Conservation (phyloP, 2,113 vertebrate species). For the Rana temporaria region DNA sequence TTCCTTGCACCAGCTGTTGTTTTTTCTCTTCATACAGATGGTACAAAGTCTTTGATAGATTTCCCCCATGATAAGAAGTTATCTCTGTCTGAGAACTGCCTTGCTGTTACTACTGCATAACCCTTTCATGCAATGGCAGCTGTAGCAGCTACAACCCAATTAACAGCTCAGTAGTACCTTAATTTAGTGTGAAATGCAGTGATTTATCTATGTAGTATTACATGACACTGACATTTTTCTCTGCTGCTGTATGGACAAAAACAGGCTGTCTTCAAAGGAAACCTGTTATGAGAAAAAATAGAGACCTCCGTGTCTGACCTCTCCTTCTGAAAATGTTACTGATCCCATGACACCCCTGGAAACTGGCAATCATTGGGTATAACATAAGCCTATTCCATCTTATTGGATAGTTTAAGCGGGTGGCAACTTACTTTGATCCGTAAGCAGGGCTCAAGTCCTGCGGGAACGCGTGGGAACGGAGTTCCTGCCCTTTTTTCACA, state of each 20-base stretch:
- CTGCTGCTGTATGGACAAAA: background rate
- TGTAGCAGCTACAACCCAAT: constrained; percentile 41
- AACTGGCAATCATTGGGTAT: too few relatives aligned
- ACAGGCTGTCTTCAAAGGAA: too few relatives aligned
- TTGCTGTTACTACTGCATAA: constrained; percentile 65
- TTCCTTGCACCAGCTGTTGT: constrained; percentile 88
- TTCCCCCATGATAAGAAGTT: constrained; percentile 61
- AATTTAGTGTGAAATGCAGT: background rate
- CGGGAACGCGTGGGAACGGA: too few relatives aligned
- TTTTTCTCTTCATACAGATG: constrained; percentile 87
- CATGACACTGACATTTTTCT: background rate
- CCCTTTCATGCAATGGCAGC: constrained; percentile 62
- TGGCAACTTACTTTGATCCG: too few relatives aligned
- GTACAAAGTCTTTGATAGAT: constrained; percentile 83
- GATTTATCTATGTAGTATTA: background rate
- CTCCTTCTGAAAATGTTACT: too few relatives aligned
- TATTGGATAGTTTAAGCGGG: too few relatives aligned
- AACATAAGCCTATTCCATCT: too few relatives aligned
- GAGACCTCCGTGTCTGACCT: too few relatives aligned
- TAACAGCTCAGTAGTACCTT: constrained; percentile 58
- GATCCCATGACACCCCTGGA: too few relatives aligned
- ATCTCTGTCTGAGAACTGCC: constrained; percentile 65
- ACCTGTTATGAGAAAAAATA: too few relatives aligned
- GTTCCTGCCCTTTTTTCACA: too few relatives aligned
- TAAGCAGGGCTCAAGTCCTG: too few relatives aligned